Conservation (phyloP, 23 tunicate species). For the Trididemnum nubilum region DNA sequence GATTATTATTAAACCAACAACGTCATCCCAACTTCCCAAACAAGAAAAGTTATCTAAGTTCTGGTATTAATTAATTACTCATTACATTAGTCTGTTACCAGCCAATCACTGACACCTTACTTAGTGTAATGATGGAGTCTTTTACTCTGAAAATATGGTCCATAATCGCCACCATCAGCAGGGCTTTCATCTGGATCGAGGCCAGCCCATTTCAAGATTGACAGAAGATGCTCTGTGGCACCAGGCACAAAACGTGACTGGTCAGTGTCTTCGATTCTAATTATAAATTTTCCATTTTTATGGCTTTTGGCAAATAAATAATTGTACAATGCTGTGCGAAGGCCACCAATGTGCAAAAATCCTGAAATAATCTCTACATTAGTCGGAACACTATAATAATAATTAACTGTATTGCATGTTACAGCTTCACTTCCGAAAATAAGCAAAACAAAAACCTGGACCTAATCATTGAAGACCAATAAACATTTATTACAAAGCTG, state of each 20-base stretch:
- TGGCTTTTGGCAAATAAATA: conserved; percentile 74
- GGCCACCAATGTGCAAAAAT: conserved; percentile 86
- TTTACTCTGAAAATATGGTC: conserved; percentile 85
- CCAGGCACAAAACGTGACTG: conserved; percentile 68
- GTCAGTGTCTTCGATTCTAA: conserved; percentile 94
- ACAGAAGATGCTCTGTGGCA: conserved; percentile 36
- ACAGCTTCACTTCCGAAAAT: no score
- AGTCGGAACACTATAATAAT: no score
- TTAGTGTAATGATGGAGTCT: conserved; percentile 52
- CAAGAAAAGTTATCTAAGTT: no score
- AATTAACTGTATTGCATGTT: no score
- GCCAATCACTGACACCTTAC: conserved; percentile 42
- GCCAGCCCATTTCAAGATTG: conserved; percentile 67
- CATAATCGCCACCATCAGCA: conserved; percentile 55
- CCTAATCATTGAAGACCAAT: no score
- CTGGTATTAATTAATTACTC: no score
- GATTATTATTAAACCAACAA: no score
- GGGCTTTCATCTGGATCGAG: conserved; percentile 87
- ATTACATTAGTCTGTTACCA: no score
- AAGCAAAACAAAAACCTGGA: no score
- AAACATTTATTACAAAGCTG: no score
- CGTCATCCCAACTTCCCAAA: no score
- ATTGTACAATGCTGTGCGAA: conserved; percentile 87
- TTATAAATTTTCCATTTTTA: conserved; percentile 71
- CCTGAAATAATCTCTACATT: conserved; percentile 53